Evolutionary conservation across 2,113 vertebrate genomes (phyloP).

Genomic region (Turdus rufiventris): DNA sequence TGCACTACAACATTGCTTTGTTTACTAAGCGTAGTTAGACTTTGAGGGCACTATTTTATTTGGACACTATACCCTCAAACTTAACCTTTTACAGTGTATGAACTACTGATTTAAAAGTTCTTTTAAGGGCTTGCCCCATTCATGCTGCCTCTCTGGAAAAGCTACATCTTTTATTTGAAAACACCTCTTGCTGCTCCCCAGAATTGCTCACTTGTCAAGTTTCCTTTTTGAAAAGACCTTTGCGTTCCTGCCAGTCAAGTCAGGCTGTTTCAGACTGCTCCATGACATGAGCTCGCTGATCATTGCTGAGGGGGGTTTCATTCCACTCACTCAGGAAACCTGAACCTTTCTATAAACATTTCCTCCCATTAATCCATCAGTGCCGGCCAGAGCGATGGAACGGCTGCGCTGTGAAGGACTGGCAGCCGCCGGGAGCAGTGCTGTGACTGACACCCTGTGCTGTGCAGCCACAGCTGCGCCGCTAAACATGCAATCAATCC

Average conservation of each 20-base stretch:
- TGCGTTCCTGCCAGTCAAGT: neutral
- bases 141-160: neutral
- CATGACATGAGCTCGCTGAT: neutral
- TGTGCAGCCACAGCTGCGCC: neutral
- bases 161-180: neutral
- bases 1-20: neutral
- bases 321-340: conserved; percentile 23
- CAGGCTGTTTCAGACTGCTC: neutral
- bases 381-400: neutral
- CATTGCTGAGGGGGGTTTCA: neutral
- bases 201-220: neutral
- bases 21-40: neutral
- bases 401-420: neutral
- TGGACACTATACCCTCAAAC: neutral
- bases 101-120: neutral
- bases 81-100: neutral
- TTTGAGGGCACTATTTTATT: neutral
- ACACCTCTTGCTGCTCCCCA: neutral
- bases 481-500: neutral
- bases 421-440: accelerated
- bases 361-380: conserved; percentile 21
- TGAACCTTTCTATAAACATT: conserved; percentile 38
- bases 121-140: neutral
- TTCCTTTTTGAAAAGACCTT: neutral
- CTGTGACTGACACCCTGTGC: neutral